phyloP scores from a whole-genome alignment of 2,797 vertebrate genomes.

The Crypturellus tataupa region DNA sequence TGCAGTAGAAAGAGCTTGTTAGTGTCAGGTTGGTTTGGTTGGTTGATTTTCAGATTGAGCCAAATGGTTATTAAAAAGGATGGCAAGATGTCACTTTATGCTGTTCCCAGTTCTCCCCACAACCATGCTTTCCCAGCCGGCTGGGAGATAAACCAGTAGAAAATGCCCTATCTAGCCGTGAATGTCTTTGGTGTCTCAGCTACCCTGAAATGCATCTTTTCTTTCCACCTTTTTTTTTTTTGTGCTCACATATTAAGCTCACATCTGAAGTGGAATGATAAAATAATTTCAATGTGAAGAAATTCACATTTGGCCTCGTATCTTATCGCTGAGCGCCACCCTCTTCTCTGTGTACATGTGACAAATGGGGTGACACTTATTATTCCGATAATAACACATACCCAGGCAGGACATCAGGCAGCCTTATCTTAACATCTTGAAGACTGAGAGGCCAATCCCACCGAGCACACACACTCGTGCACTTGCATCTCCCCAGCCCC shows the following conservation, averaged over 20 bases:
- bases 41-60: conserved; percentile 73
- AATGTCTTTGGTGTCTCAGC: conserved; percentile 45
- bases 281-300: not conserved
- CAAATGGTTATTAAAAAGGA: conserved; percentile 75
- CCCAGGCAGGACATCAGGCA: not conserved
- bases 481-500: not conserved
- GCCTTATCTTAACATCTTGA: not conserved
- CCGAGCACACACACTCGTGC: too few species aligned
- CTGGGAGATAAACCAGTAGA: conserved; percentile 60
- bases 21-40: conserved; percentile 65
- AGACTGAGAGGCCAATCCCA: not conserved
- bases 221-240: not conserved
- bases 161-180: conserved; percentile 43
- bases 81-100: conserved; percentile 69
- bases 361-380: not conserved
- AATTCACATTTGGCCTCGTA: not conserved
- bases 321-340: not conserved
- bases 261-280: conserved; percentile 42
- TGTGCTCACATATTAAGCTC: not conserved
- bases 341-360: not conserved
- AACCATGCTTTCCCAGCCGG: not conserved
- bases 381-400: not conserved
- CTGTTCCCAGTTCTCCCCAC: not conserved
- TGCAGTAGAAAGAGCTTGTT: conserved; percentile 62
- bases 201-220: conserved; percentile 38